A percentile compares a stretch with the other conserved stretches of the same genome.
Conservation (phyloP, 2,797 vertebrate genomes). For the Picus viridis region DNA sequence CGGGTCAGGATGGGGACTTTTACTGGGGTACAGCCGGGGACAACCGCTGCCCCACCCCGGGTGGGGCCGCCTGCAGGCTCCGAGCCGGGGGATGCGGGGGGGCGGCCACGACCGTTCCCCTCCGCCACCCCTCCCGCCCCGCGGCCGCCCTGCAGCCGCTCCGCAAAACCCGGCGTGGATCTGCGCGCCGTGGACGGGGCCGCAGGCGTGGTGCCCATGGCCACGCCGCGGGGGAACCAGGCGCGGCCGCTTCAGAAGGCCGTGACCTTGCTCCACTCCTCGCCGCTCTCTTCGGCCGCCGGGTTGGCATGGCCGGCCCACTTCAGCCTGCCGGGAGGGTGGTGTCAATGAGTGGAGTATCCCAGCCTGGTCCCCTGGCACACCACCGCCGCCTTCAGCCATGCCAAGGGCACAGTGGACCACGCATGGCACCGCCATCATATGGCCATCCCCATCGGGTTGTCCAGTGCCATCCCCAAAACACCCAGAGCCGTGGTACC, state of each 20-base stretch:
- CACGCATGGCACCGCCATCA: background rate
- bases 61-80: background rate
- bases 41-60: background rate
- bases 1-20: background rate
- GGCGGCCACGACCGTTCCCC: rapidly evolving
- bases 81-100: rapidly evolving
- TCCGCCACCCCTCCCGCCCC: background rate
- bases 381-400: background rate
- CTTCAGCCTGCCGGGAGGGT: background rate
- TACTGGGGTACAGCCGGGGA: background rate
- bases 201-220: background rate
- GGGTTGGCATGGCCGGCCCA: background rate
- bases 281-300: background rate
- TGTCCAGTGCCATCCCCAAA: rapidly evolving
- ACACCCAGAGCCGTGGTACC: background rate
- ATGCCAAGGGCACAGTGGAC: background rate
- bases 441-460: background rate
- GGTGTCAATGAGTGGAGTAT: background rate
- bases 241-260: background rate
- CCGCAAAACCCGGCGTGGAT: background rate
- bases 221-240: too few relatives aligned
- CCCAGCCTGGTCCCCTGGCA: background rate
- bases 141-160: background rate
- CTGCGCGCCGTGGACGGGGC: rapidly evolving
- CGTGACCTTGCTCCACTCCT: background rate